phyloP scores from a whole-genome alignment of 2,797 vertebrate genomes.

The Sus cebifrons region DNA sequence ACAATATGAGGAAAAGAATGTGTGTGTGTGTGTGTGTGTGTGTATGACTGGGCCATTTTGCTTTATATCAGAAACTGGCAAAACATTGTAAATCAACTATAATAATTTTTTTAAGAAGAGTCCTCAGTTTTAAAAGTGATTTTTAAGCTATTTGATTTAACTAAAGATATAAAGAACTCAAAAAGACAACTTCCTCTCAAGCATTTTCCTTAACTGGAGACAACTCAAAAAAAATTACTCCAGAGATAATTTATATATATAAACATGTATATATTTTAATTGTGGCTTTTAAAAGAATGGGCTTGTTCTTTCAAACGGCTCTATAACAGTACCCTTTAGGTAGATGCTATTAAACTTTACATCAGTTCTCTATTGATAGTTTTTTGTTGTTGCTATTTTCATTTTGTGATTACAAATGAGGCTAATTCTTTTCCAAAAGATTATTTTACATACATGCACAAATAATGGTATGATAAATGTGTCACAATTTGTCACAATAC shows the following conservation, averaged over 20 bases:
- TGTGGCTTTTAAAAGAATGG: background rate
- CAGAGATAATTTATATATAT: background rate
- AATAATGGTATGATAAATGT: background rate
- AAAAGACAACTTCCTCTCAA: background rate
- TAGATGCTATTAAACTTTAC: background rate
- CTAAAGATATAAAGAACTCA: background rate
- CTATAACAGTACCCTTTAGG: background rate
- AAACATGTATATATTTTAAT: background rate
- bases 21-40: too few species aligned
- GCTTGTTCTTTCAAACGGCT: background rate
- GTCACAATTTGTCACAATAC: background rate
- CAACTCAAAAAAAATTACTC: background rate
- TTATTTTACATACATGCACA: background rate
- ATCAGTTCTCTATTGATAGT: background rate
- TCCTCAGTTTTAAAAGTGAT: background rate
- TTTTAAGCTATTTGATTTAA: slow-evolving; percentile 1
- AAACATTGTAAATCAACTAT: too few species aligned
- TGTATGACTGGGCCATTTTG: too few species aligned
- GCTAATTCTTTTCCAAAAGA: background rate
- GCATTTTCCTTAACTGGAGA: background rate
- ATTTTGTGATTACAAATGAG: background rate
- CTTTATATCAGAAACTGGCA: too few species aligned
- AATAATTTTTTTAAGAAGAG: too few species aligned
- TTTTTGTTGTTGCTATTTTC: background rate
- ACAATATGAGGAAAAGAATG: too few species aligned